Percentiles rank a stretch among this genome's conserved stretches.
phyloP scores from a whole-genome alignment of 2,797 vertebrate genomes.

The Sciaenops ocellatus region DNA sequence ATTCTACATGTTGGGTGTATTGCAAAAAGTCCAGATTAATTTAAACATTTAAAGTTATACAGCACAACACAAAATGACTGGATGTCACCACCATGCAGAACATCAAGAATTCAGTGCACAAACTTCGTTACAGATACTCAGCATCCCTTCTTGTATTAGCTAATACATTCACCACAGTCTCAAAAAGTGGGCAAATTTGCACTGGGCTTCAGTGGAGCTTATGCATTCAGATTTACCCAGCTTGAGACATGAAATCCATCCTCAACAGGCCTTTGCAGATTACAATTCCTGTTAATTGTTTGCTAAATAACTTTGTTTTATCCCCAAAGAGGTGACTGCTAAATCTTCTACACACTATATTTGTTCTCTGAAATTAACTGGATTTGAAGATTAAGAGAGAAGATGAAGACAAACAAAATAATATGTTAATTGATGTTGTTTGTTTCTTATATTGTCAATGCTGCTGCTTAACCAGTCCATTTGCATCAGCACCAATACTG shows the following conservation, averaged over 20 bases:
- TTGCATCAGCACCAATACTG: slow-evolving; percentile 5
- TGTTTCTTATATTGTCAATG: neutral
- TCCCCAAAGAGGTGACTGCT: neutral
- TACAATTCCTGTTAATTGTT: slow-evolving; percentile 42
- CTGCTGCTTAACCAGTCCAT: slow-evolving; percentile 5
- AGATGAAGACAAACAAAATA: slow-evolving; percentile 20
- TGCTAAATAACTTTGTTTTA: slow-evolving; percentile 18
- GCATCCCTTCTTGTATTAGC: slow-evolving; percentile 9
- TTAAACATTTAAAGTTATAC: slow-evolving; percentile 15
- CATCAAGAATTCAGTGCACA: neutral
- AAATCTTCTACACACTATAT: slow-evolving; percentile 19
- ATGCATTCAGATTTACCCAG: slow-evolving; percentile 10
- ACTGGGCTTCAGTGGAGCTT: slow-evolving; percentile 14
- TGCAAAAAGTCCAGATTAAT: neutral
- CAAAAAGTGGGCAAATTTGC: slow-evolving; percentile 19
- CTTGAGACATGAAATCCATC: slow-evolving; percentile 6
- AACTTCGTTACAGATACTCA: slow-evolving; percentile 17
- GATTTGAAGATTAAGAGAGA: slow-evolving; percentile 36
- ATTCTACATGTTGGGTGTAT: neutral
- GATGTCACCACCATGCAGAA: neutral
- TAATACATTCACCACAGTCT: slow-evolving; percentile 2
- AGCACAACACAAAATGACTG: slow-evolving; percentile 13
- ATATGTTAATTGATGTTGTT: slow-evolving; percentile 28
- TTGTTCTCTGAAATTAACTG: slow-evolving; percentile 48
- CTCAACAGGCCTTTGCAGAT: slow-evolving; percentile 13